Base-by-base conservation (phyloP, 2,113 vertebrate species). In the Sinocyclocheilus anshuiensis region DNA sequence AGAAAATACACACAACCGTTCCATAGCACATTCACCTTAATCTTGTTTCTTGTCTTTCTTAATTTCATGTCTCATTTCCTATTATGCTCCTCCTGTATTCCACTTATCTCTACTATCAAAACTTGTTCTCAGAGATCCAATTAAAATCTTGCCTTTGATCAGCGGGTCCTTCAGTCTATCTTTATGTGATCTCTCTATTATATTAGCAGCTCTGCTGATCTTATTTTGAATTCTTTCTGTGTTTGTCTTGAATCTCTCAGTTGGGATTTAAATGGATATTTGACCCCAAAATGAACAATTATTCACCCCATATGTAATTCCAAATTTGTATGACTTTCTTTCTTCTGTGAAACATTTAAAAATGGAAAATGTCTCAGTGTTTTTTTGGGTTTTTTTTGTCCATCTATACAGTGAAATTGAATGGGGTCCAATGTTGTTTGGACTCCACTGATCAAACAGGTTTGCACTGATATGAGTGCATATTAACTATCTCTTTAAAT, bases 131-230 rank as follows among this genome's bases (percentile, higher is more conserved):
- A 1, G 33, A 63, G 53, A 75, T 84, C 24, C 13, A 16, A 76
- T 84, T 84, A 4, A 81, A 61, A 63, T 61, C 83, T 26, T 20
- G 55, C 39, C 48, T 84, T 39, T 61, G 69, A 76, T 45, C 15
- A 36, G 15, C 83, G 76, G 71, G 71, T 75, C 13, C 6, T 59
- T 59, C 6, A n/a, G 4, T 57, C 36, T 36, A 3, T 55, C 8
- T 45, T 45, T 45, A 16, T 75, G 12, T 42, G 22, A 65, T 76
- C 83, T 48, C 36, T 59, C 20, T 75, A 57, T 75, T 69, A 11
- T 15, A 57, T 42, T 57, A 33, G 1, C 4, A 39, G 22, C 55
- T 79, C 16, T 57, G 6, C 63, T 42, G 69, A 42, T 42, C 16
- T 74, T 6, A 2, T 6, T 29, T 65, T 65, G 4, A 29, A 74